Percentiles rank a stretch among this genome's conserved stretches.
Conservation (phyloP, 2,797 vertebrate genomes). For the Chrosomus eos region DNA sequence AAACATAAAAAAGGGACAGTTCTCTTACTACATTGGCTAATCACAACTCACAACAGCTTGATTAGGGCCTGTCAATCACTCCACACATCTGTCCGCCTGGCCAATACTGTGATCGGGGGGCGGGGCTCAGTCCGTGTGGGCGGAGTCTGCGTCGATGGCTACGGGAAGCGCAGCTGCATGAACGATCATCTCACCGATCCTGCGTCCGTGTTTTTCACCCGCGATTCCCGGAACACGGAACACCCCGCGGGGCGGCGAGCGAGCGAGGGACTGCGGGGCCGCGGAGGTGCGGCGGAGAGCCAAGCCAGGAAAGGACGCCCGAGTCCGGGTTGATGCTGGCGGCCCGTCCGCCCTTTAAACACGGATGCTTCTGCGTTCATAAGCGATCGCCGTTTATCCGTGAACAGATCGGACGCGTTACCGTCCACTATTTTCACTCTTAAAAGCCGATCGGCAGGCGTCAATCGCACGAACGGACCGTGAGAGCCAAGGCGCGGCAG, state of each 20-base stretch:
- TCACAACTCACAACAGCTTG: not conserved
- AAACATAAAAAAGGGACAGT: not conserved
- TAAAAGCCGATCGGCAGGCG: conserved; percentile 4
- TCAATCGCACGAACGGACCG: conserved; percentile 6
- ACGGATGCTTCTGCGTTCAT: conserved; percentile 30
- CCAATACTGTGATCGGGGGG: conserved; percentile 61
- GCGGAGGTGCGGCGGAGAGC: conserved; percentile 41
- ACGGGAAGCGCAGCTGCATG: conserved; percentile 47
- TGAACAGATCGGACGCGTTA: not conserved
- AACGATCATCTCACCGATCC: conserved; percentile 29
- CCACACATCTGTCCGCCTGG: conserved; percentile 23
- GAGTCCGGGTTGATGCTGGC: conserved; percentile 46
- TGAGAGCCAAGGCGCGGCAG: conserved; percentile 44
- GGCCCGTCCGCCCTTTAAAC: conserved; percentile 47
- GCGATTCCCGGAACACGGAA: conserved; percentile 16
- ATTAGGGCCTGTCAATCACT: conserved; percentile 2
- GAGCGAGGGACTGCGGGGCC: conserved; percentile 30
- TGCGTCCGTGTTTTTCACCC: conserved; percentile 32
- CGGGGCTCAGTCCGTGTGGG: conserved; percentile 60
- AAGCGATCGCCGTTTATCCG: conserved; percentile 28
- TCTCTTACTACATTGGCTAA: not conserved
- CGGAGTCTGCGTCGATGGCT: conserved; percentile 42
- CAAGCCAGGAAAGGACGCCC: conserved; percentile 43
- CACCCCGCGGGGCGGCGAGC: conserved; percentile 3
- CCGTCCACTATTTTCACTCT: not conserved